These are phyloP conservation scores for Burhinus bistriatus DNA, from an alignment of 2,113 vertebrate species.

Conservation along the genomic window DNA sequence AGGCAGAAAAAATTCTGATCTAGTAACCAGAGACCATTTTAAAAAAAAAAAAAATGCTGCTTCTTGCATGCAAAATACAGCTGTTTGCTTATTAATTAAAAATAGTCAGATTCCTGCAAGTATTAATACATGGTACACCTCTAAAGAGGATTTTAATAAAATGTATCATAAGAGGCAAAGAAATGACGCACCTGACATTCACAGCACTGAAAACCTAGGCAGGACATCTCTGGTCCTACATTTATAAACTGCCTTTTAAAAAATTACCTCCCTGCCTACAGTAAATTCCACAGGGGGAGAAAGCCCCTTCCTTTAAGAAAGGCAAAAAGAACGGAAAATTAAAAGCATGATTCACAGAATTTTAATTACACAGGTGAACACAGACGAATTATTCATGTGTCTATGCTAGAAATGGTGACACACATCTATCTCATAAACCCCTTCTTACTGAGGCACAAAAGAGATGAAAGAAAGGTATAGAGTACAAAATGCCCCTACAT, in stretches of 20 bases:
- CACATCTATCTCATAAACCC: background rate
- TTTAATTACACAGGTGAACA: background rate
- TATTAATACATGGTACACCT: background rate
- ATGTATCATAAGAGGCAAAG: rapidly evolving
- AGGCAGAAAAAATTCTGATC: background rate
- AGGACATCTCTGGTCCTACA: background rate
- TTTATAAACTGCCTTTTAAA: background rate
- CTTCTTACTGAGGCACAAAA: background rate
- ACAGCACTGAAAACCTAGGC: background rate
- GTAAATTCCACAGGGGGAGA: background rate
- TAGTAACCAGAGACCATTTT: background rate
- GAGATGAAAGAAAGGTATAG: background rate
- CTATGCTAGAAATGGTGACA: background rate
- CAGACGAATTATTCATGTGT: background rate
- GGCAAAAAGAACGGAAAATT: background rate
- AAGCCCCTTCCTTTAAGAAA: background rate
- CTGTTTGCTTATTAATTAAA: background rate
- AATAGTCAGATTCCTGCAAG: background rate
- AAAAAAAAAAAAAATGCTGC: background rate
- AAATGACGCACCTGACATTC: background rate
- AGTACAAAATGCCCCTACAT: background rate
- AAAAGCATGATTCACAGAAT: background rate
- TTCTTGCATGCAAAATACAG: background rate
- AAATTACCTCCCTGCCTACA: background rate
- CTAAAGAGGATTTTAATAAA: background rate